Evolutionary conservation across 37 sponge, comb jelly and placozoan genomes (phyloP).

Genomic region (Lycopodina hypogea): DNA sequence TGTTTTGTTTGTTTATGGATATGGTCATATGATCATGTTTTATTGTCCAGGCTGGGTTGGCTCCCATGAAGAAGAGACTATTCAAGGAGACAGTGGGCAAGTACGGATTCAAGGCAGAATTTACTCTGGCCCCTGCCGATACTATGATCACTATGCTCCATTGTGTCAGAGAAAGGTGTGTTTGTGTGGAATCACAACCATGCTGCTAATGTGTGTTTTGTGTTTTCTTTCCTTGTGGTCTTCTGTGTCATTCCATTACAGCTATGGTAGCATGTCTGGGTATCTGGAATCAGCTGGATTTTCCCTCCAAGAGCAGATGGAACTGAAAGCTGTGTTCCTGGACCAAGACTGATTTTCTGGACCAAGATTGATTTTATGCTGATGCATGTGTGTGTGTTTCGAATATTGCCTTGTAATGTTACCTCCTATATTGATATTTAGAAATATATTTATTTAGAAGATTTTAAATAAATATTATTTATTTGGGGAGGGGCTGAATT

Average conservation of each 20-base stretch:
- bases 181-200: no score
- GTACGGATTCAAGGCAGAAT: conserved; percentile 75
- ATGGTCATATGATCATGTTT: no score
- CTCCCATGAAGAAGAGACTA: conserved; percentile 59
- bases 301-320: conserved; percentile 62
- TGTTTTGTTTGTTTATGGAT: no score
- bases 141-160: conserved; percentile 73
- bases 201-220: no score
- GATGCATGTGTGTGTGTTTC: background rate
- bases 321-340: conserved; percentile 48
- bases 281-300: conserved; percentile 76
- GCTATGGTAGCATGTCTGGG: conserved; percentile 62
- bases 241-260: conserved; percentile 2
- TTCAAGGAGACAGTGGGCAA: conserved; percentile 58
- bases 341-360: background rate
- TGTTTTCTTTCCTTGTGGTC: background rate
- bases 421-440: no score
- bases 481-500: no score
- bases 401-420: no score
- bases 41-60: conserved; percentile 66
- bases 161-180: conserved; percentile 45
- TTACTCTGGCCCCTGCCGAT: conserved; percentile 55
- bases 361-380: background rate
- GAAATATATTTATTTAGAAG: no score
- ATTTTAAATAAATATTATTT: no score